Conservation (phyloP, 2,113 vertebrate genomes). For the Murina feae region DNA sequence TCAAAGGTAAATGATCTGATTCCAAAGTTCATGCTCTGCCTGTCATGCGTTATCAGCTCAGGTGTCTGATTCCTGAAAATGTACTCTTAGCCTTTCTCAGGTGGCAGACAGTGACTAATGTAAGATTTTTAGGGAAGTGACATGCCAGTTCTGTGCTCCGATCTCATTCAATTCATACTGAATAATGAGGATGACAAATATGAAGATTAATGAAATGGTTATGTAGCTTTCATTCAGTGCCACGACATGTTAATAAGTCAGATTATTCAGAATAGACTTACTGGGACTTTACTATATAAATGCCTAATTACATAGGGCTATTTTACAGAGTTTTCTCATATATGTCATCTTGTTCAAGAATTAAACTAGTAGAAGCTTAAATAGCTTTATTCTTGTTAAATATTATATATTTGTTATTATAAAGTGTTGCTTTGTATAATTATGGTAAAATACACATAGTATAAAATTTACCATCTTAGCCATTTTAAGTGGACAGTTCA, state of each 20-base stretch:
- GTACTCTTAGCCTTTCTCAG: background rate
- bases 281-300: background rate
- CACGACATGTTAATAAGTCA: background rate
- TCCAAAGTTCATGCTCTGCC: background rate
- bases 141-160: background rate
- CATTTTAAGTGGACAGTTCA: background rate
- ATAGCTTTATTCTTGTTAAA: background rate
- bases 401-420: background rate
- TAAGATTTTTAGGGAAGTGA: background rate
- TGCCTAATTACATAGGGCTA: background rate
- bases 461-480: background rate
- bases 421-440: background rate
- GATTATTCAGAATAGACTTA: background rate
- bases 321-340: background rate
- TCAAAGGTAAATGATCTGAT: background rate
- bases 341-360: background rate
- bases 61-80: background rate
- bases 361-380: background rate
- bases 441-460: background rate
- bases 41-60: background rate
- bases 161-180: background rate
- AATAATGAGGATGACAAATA: background rate
- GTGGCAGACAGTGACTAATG: background rate
- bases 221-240: background rate
- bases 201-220: background rate